Evolutionary conservation across 64 coral and sea anemone genomes (phyloP), one percentile per base, ranked within the genome.

Genomic region (Pocillopora verrucosa): DNA sequence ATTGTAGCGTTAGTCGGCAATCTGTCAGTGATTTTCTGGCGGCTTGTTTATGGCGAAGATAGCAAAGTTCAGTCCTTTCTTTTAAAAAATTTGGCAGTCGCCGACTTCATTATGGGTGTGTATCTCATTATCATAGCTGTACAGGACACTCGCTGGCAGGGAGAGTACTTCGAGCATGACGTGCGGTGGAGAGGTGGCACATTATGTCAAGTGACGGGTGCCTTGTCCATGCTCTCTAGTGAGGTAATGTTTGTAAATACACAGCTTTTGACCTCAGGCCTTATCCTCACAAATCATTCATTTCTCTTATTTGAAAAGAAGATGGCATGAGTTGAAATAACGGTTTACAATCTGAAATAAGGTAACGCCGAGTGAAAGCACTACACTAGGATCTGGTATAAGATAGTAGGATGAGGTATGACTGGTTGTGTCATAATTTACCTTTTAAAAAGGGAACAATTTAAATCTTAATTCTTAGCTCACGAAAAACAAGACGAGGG

Each of bases 111-210:
- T 56, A 77, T 77, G 75, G 75, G 75, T 77, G 34, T 56, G 12
- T 77, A 77, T 11, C 17, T 77, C 16, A 22, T 77, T 22, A 77
- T 77, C 11, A 7, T 77, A 9, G 75, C 75, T 13, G 35, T 16
- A 6, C 35, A 25, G 17, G 75, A 77, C 75, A 56, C 16, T 34
- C 17, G 16, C 9, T 77, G 75, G 75, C 17, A 77, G 26, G 75
- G 75, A 11, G 75, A 77, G 26, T 77, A 77, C 19, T 77, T 77
- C 75, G 35, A 77, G 75, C 56, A 77, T 34, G 75, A 77, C 26
- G 56, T 36, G 35, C 16, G 1, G 75, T 77, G 75, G 75, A 20
- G 75, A 26, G 17, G 16, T 16, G 26, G 75, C 9, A 30, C 35
- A 11, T 16, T 34, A 1, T 77, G 75, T 77, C 75, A 56, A 25